Percentiles rank a stretch among this genome's conserved stretches.
Evolutionary conservation across 2,113 vertebrate species (phyloP).

Genomic region (Mobula birostris): DNA sequence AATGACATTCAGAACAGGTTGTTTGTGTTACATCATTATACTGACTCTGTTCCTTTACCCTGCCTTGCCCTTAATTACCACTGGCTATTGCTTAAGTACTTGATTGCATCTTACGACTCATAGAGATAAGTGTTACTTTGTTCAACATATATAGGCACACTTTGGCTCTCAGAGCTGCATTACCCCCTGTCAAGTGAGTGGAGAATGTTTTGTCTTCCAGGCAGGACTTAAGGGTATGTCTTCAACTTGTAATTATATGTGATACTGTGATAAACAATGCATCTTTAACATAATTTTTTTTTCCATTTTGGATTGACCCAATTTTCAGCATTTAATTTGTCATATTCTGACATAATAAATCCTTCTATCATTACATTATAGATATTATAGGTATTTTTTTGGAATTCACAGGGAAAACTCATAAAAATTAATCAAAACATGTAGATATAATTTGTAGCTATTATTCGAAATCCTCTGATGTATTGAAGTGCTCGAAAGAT

Average conservation of each 20-base stretch:
- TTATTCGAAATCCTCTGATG: background rate
- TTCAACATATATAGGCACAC: background rate
- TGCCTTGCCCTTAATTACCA: background rate
- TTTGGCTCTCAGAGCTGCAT: background rate
- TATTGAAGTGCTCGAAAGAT: slow-evolving; percentile 2
- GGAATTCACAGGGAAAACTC: background rate
- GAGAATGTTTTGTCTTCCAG: background rate
- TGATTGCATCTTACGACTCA: background rate
- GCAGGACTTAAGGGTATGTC: background rate
- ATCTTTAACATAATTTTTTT: background rate
- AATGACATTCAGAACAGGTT: background rate
- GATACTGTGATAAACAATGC: background rate
- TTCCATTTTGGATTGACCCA: background rate
- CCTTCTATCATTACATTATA: background rate
- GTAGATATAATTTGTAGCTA: background rate
- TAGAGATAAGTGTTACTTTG: background rate
- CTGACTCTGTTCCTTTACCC: background rate
- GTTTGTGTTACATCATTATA: background rate
- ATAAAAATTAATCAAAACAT: background rate
- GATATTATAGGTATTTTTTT: background rate
- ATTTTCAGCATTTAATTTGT: background rate
- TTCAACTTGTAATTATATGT: background rate
- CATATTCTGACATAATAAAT: background rate
- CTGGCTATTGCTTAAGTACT: too few species aligned
- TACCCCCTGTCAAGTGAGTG: background rate